A percentile compares a stretch with the other conserved stretches of the same genome.
phyloP scores from a whole-genome alignment of 1,140 invertebrate species.

The Mesaphorura yosii region DNA sequence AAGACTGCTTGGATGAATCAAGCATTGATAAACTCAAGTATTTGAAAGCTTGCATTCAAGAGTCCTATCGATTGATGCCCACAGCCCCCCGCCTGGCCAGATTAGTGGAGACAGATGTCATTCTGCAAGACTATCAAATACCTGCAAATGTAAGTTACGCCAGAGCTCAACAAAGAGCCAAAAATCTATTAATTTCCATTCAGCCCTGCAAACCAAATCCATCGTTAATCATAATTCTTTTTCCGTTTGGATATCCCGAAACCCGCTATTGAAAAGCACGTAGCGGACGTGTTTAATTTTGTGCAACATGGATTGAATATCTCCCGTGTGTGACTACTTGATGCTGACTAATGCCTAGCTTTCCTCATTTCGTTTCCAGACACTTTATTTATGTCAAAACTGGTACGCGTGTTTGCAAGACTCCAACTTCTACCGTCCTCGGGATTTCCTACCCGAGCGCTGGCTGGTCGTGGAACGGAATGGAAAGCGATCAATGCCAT shows the following conservation, averaged over 20 bases:
- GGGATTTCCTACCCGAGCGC: constrained; percentile 63
- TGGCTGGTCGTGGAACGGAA: constrained; percentile 50
- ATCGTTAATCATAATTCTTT: too few species aligned
- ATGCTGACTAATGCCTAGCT: not conserved
- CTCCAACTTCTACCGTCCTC: constrained; percentile 62
- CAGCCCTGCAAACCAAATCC: too few species aligned
- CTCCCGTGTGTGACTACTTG: too few species aligned
- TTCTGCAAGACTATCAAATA: constrained; percentile 60
- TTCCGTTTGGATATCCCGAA: too few species aligned
- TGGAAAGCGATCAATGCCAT: constrained; percentile 35
- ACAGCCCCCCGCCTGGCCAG: constrained; percentile 71
- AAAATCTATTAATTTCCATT: constrained; percentile 13
- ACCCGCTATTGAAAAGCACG: too few species aligned
- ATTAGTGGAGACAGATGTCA: constrained; percentile 61
- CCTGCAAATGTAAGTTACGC: constrained; percentile 56
- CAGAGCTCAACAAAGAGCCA: constrained; percentile 1
- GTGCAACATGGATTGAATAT: too few species aligned
- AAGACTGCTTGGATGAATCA: constrained; percentile 42
- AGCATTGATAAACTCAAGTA: constrained; percentile 51
- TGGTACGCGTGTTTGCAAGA: constrained; percentile 65
- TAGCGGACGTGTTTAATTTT: too few species aligned
- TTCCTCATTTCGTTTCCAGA: constrained; percentile 43
- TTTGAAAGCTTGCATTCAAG: constrained; percentile 71
- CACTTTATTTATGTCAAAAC: constrained; percentile 71
- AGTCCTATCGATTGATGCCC: constrained; percentile 70